Evolutionary conservation across 1,140 invertebrate species (phyloP), one percentile per base, ranked within the genome.

Genomic region (Drosophila insularis): DNA sequence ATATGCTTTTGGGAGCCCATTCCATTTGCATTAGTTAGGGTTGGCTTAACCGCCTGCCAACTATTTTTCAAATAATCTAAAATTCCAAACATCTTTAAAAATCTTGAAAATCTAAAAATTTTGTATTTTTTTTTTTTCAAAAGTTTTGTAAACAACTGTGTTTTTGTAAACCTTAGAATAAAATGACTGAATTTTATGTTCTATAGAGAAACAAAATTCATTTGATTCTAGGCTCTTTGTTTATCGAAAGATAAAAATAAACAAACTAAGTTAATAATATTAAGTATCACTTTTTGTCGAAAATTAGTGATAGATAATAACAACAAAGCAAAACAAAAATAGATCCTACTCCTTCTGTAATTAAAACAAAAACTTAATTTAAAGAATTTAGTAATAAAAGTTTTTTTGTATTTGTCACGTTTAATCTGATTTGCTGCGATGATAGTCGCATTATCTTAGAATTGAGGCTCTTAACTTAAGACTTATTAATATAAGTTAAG

Each of bases 391-490:
- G 5, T 31, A 31, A 31, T 31, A 5, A 5, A 31, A 3, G 5
- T 31, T 31, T 3, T 3, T 5, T 31, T 31, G 27, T 3, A 35
- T 8, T 10, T 23, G 8, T 43, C n/a, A n/a, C 10, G 3, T 14
- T 62, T 2, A 27, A 8, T 60, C 14, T 21, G 31, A 10, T 0
- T 27, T 67, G 21, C 8, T 56, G 64, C 27, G 39, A 1, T 54
- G 7, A 3, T 17, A 56, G 75, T 68, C 79, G 58, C 43, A 63
- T 87, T 81, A 68, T 73, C 82, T 68, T 69, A 86, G 82, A 87
- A 87, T 68, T 60, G 65, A 70, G 75, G 81, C 35, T 87, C 82
- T 87, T 87, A 86, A 74, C 81, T 86, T 82, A 14, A 63, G 17
- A 21, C 6, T 13, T 5, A 10, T 1, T 1, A 0, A 23, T 31